These are phyloP conservation scores for Bungarus multicinctus DNA, from an alignment of 2,113 vertebrate genomes.

Conservation along the genomic window DNA sequence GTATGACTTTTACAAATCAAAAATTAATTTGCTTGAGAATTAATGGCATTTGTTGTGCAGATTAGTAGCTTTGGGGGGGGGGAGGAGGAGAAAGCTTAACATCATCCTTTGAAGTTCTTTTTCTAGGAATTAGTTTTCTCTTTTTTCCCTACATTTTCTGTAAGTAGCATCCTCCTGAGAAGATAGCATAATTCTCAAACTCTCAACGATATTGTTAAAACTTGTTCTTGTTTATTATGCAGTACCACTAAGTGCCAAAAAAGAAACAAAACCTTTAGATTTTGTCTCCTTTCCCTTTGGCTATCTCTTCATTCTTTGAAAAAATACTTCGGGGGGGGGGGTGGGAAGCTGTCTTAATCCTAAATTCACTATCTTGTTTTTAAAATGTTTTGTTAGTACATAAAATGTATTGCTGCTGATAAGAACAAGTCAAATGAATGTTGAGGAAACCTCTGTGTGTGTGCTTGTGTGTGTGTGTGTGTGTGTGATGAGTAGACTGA, in stretches of 20 bases:
- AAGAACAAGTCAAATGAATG: background rate
- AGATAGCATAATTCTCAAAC: background rate
- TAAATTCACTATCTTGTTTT: background rate
- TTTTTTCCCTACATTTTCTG: background rate
- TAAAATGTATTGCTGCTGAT: background rate
- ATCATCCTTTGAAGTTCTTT: background rate
- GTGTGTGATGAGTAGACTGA: background rate
- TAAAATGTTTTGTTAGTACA: background rate
- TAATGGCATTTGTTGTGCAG: background rate
- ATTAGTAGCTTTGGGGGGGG: background rate
- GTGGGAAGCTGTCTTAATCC: background rate
- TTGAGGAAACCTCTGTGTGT: background rate
- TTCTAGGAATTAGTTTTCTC: background rate
- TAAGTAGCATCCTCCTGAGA: background rate
- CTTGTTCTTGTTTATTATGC: background rate
- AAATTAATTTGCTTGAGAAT: background rate
- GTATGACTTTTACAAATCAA: background rate
- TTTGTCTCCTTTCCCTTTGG: background rate
- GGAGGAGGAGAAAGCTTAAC: background rate
- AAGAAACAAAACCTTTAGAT: background rate
- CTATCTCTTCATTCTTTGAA: background rate
- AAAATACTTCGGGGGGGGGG: rapidly evolving
- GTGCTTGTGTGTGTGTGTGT: no score
- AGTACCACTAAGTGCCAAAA: background rate
- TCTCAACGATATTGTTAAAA: background rate